Evolutionary conservation across 2,797 vertebrate genomes (phyloP), one percentile per base, ranked within the genome.

Genomic region (Stomatorhinus walkeri): DNA sequence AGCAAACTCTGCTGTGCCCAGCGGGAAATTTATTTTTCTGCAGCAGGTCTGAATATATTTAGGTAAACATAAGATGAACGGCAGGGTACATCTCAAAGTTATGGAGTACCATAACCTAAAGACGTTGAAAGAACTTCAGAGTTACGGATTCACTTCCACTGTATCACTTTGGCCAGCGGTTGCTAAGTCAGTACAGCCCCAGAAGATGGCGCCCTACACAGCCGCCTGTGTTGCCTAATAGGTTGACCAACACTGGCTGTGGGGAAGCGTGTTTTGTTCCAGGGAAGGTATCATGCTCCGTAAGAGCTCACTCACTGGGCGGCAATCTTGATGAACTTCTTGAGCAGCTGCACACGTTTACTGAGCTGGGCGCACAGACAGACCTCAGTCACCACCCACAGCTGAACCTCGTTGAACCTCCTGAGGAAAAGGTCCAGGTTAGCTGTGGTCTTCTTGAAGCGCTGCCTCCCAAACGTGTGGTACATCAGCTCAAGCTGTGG

Each of bases 261-360:
- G 79, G 7, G 49, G 22, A 14, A 24, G 51, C 1, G 0, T 46
- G 7, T 22, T 52, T 36, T 7, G 32, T 56, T 52, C 14, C 51
- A 56, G 24, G 51, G 51, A 49, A 54, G 16, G 49, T 0, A n/a
- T 32, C 56, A 12, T 43, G 28, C 51, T 36, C 24, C 14, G 1
- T 52, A 36, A 87, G 24, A 7, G 52, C 28, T 89, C 92, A 97
- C 98, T 98, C 95, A 99, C 98, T 99, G 98, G 89, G 98, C 98
- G 19, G 98, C 98, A 88, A 99, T 98, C 95, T 99, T 99, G 94
- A 99, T 99, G 92, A 98, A 99, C 94, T 99, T 99, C 95, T 99
- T 99, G 89, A 99, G 95, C 88, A 99, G 97, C 92, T 99, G 98
- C 91, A 99, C 98, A 61, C 98, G 96, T 92, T 99, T 99, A 95